These are phyloP conservation scores for Carollia perspicillata DNA, from an alignment of 2,113 vertebrate genomes.

Conservation along the genomic window DNA sequence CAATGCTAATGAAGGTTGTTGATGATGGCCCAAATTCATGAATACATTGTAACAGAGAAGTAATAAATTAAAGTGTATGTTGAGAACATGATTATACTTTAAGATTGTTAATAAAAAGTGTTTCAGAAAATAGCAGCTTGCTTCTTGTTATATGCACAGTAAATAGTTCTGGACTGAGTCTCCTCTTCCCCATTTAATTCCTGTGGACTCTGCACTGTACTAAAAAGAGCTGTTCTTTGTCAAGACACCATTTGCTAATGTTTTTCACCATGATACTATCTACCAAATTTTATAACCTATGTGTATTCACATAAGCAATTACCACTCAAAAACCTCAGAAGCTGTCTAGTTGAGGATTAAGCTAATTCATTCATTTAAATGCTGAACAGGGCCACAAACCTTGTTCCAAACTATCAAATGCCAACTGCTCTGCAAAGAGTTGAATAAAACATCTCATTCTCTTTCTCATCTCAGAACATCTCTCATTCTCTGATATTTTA, in stretches of 20 bases:
- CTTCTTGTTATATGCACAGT: rapidly evolving
- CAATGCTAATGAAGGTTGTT: background rate
- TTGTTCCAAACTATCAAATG: background rate
- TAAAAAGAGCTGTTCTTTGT: background rate
- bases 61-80: background rate
- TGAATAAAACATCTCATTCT: background rate
- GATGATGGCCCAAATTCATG: background rate
- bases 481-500: background rate
- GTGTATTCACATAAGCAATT: background rate
- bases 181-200: rapidly evolving
- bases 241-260: background rate
- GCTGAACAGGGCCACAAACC: background rate
- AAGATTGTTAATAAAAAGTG: background rate
- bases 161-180: rapidly evolving
- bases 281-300: background rate
- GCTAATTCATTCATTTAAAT: background rate
- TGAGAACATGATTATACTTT: background rate
- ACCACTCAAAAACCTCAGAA: background rate
- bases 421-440: background rate
- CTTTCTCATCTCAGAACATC: background rate
- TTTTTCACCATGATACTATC: background rate
- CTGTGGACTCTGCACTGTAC: background rate
- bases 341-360: background rate
- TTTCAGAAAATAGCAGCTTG: background rate
- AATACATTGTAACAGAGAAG: background rate